Evolutionary conservation across 2,888 invertebrate genomes (phyloP).

Genomic region (Drosophila paranaensis): DNA sequence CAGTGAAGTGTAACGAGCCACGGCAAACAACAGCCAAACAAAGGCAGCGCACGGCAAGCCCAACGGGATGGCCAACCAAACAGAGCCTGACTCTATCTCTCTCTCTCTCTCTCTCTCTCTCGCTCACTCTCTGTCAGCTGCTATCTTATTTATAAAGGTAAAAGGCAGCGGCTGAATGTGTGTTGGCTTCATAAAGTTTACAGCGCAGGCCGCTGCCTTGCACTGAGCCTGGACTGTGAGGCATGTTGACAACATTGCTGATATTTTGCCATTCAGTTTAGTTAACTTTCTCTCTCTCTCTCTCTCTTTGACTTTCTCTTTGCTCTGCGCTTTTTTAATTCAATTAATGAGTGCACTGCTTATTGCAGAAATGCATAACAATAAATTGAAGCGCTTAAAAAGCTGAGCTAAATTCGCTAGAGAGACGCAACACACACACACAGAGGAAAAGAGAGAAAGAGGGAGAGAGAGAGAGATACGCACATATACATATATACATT

Average conservation of each 20-base stretch:
- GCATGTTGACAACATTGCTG: slow-evolving; percentile 42
- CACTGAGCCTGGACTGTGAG: slow-evolving; percentile 12
- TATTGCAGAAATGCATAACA: slow-evolving; percentile 32
- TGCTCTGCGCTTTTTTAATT: slow-evolving; percentile 49
- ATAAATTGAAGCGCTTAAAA: slow-evolving; percentile 18
- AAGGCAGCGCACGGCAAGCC: slow-evolving; percentile 27
- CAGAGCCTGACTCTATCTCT: slow-evolving; percentile 12
- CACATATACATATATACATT: background rate
- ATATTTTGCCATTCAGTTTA: slow-evolving; percentile 40
- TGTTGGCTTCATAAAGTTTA: slow-evolving; percentile 58
- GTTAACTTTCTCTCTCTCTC: slow-evolving; percentile 13
- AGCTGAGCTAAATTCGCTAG: slow-evolving; percentile 2
- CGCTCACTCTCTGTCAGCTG: background rate
- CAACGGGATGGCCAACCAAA: slow-evolving; percentile 15
- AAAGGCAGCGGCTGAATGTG: slow-evolving; percentile 22
- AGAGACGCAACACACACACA: background rate
- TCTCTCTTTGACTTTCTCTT: slow-evolving; percentile 12
- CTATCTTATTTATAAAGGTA: slow-evolving; percentile 50
- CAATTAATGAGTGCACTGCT: slow-evolving; percentile 67
- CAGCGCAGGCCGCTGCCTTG: slow-evolving; percentile 10
- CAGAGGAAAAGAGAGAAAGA: background rate
- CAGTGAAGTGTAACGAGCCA: slow-evolving; percentile 62
- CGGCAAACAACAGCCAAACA: slow-evolving; percentile 55
- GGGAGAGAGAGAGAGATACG: background rate
- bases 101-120: background rate